A percentile compares a stretch with the other conserved stretches of the same genome.
Conservation (phyloP, 2,888 invertebrate species). For the Diarsia mendica region DNA sequence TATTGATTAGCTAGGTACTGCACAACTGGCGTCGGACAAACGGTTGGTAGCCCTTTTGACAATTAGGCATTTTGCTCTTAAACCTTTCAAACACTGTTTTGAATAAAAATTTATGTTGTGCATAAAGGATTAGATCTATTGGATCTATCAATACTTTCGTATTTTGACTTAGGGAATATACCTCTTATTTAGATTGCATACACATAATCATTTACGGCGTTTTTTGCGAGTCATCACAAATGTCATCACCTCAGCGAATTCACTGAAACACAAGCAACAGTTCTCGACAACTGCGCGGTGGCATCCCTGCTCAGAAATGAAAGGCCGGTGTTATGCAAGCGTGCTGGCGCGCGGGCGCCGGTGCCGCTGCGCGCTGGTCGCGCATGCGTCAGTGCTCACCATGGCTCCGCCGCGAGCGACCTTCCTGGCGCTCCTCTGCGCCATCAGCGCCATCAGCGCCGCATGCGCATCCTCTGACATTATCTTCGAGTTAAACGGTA, state of each 20-base stretch:
- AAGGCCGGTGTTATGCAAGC: constrained; percentile 49
- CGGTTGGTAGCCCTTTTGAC: neutral
- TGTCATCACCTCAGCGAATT: constrained; percentile 13
- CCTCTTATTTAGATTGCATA: neutral
- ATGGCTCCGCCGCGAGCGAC: constrained; percentile 64
- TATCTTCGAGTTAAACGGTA: constrained; percentile 68
- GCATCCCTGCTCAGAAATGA: constrained; percentile 50
- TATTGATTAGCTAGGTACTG: neutral
- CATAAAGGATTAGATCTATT: neutral
- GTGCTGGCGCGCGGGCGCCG: constrained; percentile 21
- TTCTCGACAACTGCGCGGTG: neutral
- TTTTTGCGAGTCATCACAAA: neutral
- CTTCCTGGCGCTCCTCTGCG: constrained; percentile 49
- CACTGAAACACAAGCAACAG: neutral
- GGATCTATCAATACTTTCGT: neutral
- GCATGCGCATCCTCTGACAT: constrained; percentile 51
- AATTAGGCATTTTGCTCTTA: too few species aligned
- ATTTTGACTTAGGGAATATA: neutral
- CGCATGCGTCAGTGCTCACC: constrained; percentile 50
- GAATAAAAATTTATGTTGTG: neutral
- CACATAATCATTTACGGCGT: neutral
- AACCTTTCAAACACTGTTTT: neutral
- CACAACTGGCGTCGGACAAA: neutral
- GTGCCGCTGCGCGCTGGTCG: constrained; percentile 1
- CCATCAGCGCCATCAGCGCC: constrained; percentile 21